Base-by-base conservation (phyloP, 2,113 vertebrate genomes). In the Xenopus borealis region DNA sequence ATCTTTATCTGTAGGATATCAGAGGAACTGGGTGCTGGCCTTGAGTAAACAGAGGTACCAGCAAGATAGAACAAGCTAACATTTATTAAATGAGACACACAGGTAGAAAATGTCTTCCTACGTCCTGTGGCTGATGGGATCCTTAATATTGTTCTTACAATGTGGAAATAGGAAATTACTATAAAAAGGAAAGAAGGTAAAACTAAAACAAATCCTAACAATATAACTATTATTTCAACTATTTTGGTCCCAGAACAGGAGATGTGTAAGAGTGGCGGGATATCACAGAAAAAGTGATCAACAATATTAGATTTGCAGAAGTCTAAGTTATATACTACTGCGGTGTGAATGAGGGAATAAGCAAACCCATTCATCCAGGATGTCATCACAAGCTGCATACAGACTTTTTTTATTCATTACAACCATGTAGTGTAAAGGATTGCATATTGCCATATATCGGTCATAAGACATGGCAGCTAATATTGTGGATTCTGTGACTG, bases 21-120 rank as follows among this genome's bases (percentile, higher is more conserved):
- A 53, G 23, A 19, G 7, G 71, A 64, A 55, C 23, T 14, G 12
- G 27, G 30, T 8, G 30, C 10, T 30, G 85, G 82, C 0, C 62
- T 72, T 62, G 80, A 80, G 7, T 86, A 87, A 71, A 82, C 85
- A 72, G 88, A 81, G 66, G 85, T 74, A 10, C 78, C 75, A 19
- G 80, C 80, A 9, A 83, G 80, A 52, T 86, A 86, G 63, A 87
- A 83, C n/a, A 83, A 80, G 17, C 76, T 72, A 62, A 86, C 78
- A 11, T 85, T 79, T 0, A 62, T 71, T 11, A 88, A 63, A 65
- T 88, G 87, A 17, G 85, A 81, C 23, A 79, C 65, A 0, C 83
- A 86, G n/a, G 86, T 86, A 2, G 82, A 84, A 64, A 87, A 78
- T 19, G 83, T 82, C n/a, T 88, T 87, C 10, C 0, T 0, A 0